phyloP scores from a whole-genome alignment of 2,888 invertebrate genomes.

The Drosophila affinis region DNA sequence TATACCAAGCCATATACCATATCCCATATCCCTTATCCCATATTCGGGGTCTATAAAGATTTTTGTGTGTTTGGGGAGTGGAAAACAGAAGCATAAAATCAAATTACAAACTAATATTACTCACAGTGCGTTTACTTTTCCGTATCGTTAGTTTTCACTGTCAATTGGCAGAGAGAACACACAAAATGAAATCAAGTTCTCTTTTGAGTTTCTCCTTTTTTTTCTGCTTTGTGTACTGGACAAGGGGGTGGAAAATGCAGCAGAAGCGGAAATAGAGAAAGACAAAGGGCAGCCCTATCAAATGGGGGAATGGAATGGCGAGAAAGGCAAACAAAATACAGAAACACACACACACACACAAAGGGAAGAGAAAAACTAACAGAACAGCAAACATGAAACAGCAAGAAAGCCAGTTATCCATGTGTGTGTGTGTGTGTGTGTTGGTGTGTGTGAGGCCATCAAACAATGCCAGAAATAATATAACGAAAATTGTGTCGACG shows the following conservation, averaged over 20 bases:
- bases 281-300: slow-evolving; percentile 47
- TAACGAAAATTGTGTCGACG: slow-evolving; percentile 66
- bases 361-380: slow-evolving; percentile 15
- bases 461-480: slow-evolving; percentile 52
- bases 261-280: slow-evolving; percentile 60
- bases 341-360: slow-evolving; percentile 29
- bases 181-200: slow-evolving; percentile 31
- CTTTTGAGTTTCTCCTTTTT: background rate
- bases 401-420: slow-evolving; percentile 16
- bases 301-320: slow-evolving; percentile 9
- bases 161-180: slow-evolving; percentile 71
- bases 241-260: slow-evolving; percentile 56
- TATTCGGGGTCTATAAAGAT: background rate
- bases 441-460: slow-evolving; percentile 10
- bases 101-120: slow-evolving; percentile 80
- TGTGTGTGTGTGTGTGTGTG: slow-evolving; percentile 17
- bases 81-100: slow-evolving; percentile 66
- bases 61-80: background rate
- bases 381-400: slow-evolving; percentile 24
- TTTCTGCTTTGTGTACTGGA: background rate
- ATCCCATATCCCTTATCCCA: background rate
- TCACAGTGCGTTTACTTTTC: slow-evolving; percentile 81
- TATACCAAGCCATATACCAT: too few relatives aligned
- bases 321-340: slow-evolving; percentile 37
- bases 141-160: slow-evolving; percentile 82